A percentile compares a stretch with the other conserved stretches of the same genome.
Evolutionary conservation across 2,113 vertebrate species (phyloP).

Genomic region (Oryzias curvinotus): DNA sequence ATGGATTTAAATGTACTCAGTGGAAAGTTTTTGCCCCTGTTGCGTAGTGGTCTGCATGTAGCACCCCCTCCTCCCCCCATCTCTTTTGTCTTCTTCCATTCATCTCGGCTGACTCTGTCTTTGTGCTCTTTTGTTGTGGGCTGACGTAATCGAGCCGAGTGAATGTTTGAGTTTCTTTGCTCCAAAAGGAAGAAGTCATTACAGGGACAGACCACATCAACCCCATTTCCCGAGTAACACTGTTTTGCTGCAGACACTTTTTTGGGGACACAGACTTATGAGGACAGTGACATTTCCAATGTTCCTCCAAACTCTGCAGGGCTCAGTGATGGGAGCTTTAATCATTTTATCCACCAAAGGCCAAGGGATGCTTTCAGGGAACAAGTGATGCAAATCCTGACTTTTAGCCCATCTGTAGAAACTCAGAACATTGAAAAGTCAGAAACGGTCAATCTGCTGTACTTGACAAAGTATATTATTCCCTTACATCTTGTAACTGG

Average conservation of each 20-base stretch:
- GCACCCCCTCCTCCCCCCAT: background rate
- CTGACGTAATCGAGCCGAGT: constrained; percentile 59
- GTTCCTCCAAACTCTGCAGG: too few species aligned
- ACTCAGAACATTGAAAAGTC: too few species aligned
- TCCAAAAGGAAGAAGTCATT: constrained; percentile 54
- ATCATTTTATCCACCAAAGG: too few species aligned
- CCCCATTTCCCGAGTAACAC: constrained; percentile 30
- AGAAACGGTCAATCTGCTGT: too few species aligned
- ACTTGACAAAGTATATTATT: too few species aligned
- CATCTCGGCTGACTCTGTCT: constrained; percentile 45
- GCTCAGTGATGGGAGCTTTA: too few species aligned
- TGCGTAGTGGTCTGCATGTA: background rate
- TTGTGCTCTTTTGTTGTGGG: constrained; percentile 47
- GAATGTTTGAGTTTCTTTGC: constrained; percentile 68
- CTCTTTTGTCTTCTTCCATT: constrained; percentile 49
- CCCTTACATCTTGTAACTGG: too few species aligned
- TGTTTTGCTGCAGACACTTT: background rate
- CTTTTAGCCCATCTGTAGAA: too few species aligned
- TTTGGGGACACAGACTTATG: constrained; percentile 4
- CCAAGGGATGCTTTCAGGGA: too few species aligned
- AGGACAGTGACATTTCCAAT: background rate
- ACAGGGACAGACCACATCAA: constrained; percentile 21
- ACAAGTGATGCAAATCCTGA: too few species aligned
- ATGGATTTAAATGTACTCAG: too few species aligned
- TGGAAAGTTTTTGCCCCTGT: constrained; percentile 4